phyloP scores from a whole-genome alignment of 2,888 invertebrate genomes.

The Spatulosminthurus flaviceps region DNA sequence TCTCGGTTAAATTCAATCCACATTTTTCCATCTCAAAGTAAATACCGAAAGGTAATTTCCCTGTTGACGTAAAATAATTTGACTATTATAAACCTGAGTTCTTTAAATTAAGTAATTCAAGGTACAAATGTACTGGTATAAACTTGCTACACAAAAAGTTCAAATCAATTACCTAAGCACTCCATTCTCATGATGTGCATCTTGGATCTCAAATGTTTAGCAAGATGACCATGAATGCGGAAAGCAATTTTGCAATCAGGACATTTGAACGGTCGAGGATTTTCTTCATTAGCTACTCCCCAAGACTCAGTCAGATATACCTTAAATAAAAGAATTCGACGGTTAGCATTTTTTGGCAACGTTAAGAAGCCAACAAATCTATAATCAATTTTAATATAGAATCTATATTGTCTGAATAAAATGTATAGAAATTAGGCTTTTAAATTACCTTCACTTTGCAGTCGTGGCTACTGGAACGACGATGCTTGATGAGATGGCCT shows the following conservation, averaged over 20 bases:
- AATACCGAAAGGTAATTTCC: conserved; percentile 89
- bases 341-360: background rate
- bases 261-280: conserved; percentile 96
- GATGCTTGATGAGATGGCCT: conserved; percentile 92
- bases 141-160: too few relatives aligned
- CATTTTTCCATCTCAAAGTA: conserved; percentile 93
- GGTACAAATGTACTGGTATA: too few relatives aligned
- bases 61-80: conserved; percentile 38
- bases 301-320: conserved; percentile 62
- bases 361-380: too few relatives aligned
- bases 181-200: conserved; percentile 95
- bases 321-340: conserved; percentile 35
- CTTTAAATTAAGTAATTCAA: too few relatives aligned
- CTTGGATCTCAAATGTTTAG: conserved; percentile 95
- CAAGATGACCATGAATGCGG: conserved; percentile 94
- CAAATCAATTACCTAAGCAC: conserved; percentile 74
- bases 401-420: too few relatives aligned
- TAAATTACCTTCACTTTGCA: conserved; percentile 75
- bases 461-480: conserved; percentile 88
- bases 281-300: conserved; percentile 75
- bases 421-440: background rate
- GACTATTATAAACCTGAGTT: conserved; percentile 14
- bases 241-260: conserved; percentile 96
- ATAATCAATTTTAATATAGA: too few relatives aligned
- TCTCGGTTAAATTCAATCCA: conserved; percentile 88